These are phyloP conservation scores for Lonchura striata DNA, from an alignment of 2,113 vertebrate species.

Conservation along the genomic window DNA sequence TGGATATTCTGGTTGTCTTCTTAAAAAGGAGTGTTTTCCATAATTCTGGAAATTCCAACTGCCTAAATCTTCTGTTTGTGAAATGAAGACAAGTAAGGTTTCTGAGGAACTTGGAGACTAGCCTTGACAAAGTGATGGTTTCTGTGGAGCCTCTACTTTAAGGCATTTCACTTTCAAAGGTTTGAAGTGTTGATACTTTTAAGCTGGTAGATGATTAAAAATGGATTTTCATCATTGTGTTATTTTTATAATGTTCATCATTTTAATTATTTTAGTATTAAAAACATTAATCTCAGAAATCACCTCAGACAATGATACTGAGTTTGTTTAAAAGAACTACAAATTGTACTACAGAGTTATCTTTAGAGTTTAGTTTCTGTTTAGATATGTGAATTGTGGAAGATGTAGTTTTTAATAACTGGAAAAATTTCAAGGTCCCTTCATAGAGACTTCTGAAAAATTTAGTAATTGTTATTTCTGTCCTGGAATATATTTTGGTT, in stretches of 20 bases:
- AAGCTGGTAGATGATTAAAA: not conserved
- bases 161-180: not conserved
- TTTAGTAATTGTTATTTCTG: not conserved
- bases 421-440: not conserved
- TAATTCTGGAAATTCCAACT: not conserved
- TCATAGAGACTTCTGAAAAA: not conserved
- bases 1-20: not conserved
- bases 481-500: not conserved
- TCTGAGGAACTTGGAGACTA: not conserved
- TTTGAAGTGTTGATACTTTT: not conserved
- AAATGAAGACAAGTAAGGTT: not conserved
- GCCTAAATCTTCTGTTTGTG: not conserved
- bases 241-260: not conserved
- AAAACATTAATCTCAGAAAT: not conserved
- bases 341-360: not conserved
- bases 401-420: not conserved
- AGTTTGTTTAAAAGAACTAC: not conserved
- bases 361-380: not conserved
- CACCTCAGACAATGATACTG: not conserved
- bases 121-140: not conserved
- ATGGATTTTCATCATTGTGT: not conserved
- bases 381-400: not conserved
- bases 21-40: not conserved
- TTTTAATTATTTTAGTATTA: not conserved
- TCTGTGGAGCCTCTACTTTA: not conserved